Evolutionary conservation across 2,888 invertebrate genomes (phyloP), one percentile per base, ranked within the genome.

Genomic region (Drosophila multiciliata): DNA sequence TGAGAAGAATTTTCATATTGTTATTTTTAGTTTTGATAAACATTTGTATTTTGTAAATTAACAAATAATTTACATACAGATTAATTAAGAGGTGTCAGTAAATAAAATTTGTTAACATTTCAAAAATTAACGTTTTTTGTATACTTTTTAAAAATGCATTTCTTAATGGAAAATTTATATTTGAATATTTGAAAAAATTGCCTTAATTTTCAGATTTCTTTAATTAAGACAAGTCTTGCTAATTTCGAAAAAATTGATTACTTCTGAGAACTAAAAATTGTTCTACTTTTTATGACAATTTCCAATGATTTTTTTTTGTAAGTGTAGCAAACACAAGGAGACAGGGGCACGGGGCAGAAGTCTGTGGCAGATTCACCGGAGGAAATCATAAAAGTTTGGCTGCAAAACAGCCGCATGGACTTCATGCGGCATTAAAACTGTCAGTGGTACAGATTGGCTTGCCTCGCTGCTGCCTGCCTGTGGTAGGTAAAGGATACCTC

Each of bases 371-470:
- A 54, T 40, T 8, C 20, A 12, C 26, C 6, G 64, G 55, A 78
- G 83, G 76, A 81, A 80, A 83, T 81, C 85, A 85, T 86, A 86
- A 85, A 85, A 83, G 82, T 86, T 83, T 64, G 70, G 57, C 36
- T 67, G 72, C 70, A 75, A 67, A 75, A 61, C 65, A 65, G 66
- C 67, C 66, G 69, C 69, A 73, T 45, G 81, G 77, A 87, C 85
- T 90, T 90, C 84, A 89, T 91, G 83, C 68, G 85, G 91, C 90
- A 91, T 92, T 91, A 92, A 92, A 91, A 91, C 89, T 92, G 91
- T 91, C 91, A 91, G 91, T 84, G 77, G 75, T 64, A 86, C 82
- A 90, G 84, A 84, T 89, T 84, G 54, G 26, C 17, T 45, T 45
- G 45, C 15, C 45, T 45, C 20, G 42, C 6, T 12, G 20, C 20